These are phyloP conservation scores for Pemphredon lugubris DNA, from an alignment of 2,888 invertebrate species.

Conservation along the genomic window DNA sequence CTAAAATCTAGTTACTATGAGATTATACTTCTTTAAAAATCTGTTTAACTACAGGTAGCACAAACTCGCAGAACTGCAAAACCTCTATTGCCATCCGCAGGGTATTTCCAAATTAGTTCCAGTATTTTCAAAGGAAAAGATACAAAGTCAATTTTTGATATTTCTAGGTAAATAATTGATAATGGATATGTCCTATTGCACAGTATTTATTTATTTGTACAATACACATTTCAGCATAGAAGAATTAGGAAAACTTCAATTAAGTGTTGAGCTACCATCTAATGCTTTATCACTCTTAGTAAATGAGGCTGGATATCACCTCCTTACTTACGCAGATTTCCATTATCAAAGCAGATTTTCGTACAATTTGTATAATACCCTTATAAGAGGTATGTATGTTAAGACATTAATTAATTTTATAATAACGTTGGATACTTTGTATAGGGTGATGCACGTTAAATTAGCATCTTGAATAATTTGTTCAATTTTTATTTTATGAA, in stretches of 20 bases:
- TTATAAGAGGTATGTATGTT: slow-evolving; percentile 71
- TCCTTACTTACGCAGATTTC: slow-evolving; percentile 74
- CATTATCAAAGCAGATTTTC: slow-evolving; percentile 77
- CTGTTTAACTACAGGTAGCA: slow-evolving; percentile 16
- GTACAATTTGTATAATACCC: slow-evolving; percentile 75
- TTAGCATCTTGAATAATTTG: no score
- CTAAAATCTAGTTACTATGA: no score
- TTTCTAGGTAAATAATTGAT: slow-evolving; percentile 63
- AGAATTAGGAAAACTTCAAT: slow-evolving; percentile 73
- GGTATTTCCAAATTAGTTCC: slow-evolving; percentile 75
- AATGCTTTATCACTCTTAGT: slow-evolving; percentile 76
- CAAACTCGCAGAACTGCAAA: slow-evolving; percentile 45
- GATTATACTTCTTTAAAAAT: background rate
- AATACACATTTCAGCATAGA: slow-evolving; percentile 60
- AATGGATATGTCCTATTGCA: background rate
- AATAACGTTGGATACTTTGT: no score
- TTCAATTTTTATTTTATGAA: no score
- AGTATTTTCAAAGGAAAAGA: slow-evolving; percentile 68
- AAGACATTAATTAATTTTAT: no score
- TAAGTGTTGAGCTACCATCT: slow-evolving; percentile 72
- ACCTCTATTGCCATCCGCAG: slow-evolving; percentile 72
- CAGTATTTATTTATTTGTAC: background rate
- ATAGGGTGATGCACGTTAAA: no score
- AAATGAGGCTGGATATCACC: slow-evolving; percentile 76
- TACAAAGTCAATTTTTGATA: slow-evolving; percentile 74